Evolutionary conservation across 2,888 invertebrate species (phyloP).

Genomic region (Microplitis manilae): DNA sequence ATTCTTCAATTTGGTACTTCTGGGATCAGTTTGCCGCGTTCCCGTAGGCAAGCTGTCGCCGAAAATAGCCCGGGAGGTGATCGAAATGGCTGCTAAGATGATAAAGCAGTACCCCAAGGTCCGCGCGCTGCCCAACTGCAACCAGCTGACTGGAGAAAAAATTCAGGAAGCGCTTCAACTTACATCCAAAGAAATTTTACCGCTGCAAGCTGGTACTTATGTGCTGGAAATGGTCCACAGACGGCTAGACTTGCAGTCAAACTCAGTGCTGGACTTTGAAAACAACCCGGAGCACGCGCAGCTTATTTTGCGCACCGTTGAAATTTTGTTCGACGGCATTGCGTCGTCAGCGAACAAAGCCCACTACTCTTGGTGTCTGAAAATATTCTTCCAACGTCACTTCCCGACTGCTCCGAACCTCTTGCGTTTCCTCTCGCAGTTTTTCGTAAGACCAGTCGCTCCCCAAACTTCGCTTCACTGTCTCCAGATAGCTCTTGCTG

Average conservation of each 20-base stretch:
- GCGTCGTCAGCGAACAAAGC: constrained; percentile 47
- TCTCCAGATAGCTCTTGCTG: constrained; percentile 66
- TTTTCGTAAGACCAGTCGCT: constrained; percentile 62
- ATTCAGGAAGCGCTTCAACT: constrained; percentile 60
- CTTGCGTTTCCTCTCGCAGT: constrained; percentile 62
- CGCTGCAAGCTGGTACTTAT: constrained; percentile 66
- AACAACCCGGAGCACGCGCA: constrained; percentile 58
- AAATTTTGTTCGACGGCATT: constrained; percentile 65
- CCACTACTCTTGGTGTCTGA: constrained; percentile 65
- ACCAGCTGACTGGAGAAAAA: constrained; percentile 64
- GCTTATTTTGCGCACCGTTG: constrained; percentile 60
- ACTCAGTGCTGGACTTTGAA: constrained; percentile 62
- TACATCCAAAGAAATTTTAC: constrained; percentile 60
- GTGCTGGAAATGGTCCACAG: constrained; percentile 68
- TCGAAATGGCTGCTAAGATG: constrained; percentile 65
- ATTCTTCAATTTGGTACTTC: constrained; percentile 66
- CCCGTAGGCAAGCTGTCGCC: constrained; percentile 60
- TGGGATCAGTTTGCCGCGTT: constrained; percentile 67
- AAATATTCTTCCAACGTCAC: constrained; percentile 67
- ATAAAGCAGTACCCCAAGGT: constrained; percentile 60
- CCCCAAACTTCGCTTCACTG: constrained; percentile 61
- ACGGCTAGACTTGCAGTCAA: constrained; percentile 61
- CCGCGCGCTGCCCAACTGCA: constrained; percentile 55
- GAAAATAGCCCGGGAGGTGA: constrained; percentile 59
- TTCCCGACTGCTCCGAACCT: constrained; percentile 60